Conservation (phyloP, 2,797 vertebrate genomes). For the Cheirogaleus major region DNA sequence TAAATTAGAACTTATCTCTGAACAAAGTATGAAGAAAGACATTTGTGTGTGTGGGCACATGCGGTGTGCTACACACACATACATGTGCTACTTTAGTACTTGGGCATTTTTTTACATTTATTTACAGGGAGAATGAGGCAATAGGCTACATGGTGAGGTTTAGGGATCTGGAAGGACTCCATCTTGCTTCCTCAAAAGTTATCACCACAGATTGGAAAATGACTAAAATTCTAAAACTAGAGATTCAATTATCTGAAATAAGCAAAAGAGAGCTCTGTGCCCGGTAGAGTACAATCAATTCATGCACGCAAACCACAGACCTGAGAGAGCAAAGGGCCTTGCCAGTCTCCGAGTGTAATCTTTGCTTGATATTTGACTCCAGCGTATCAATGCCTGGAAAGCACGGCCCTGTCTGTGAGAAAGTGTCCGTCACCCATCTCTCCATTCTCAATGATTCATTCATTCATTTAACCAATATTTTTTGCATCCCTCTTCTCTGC, state of each 20-base stretch:
- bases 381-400: not conserved
- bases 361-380: not conserved
- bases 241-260: not conserved
- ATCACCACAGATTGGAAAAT: not conserved
- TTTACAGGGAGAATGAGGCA: not conserved
- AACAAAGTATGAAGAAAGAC: not conserved
- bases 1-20: not conserved
- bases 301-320: not conserved
- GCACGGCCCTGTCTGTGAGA: not conserved
- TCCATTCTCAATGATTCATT: not conserved
- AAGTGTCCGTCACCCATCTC: not conserved
- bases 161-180: not conserved
- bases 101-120: not conserved
- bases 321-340: not conserved
- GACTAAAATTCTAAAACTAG: conserved; percentile 9
- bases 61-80: not conserved
- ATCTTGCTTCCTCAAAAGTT: not conserved
- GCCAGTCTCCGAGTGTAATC: not conserved
- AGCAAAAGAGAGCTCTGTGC: not conserved
- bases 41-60: not conserved
- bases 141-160: not conserved
- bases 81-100: not conserved
- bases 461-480: not conserved
- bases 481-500: not conserved
- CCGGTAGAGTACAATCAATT: not conserved